Base-by-base conservation (phyloP, 2,888 invertebrate genomes). In the Phyto melanocephala region DNA sequence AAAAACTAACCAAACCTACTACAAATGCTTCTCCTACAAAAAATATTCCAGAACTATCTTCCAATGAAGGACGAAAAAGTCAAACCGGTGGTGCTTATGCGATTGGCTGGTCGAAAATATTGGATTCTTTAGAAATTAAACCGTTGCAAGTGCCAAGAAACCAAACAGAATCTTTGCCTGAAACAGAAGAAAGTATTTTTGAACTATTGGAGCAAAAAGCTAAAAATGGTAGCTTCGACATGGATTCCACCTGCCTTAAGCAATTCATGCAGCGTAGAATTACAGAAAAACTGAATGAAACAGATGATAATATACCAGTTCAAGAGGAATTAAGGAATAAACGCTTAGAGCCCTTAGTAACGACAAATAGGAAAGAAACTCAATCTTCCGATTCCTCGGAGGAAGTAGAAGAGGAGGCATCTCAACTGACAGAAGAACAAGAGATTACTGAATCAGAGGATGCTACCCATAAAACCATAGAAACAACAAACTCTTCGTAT, bases 121-220 rank as follows among this genome's bases (percentile, higher is more conserved):
- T 92, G 15, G 86, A 91, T 56, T 85, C 88, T 2, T 91, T 90
- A 65, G 92, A 92, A 42, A 86, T 90, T 2, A 86, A 88, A 50
- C 89, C 90, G 80, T 17, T 81, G 13, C 52, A 58, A 62, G 74
- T 74, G 37, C 82, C 72, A 40, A 65, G 72, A 28, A 60, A 50
- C 37, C 2, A 20, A 20, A 47, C 58, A 15, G 47, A 76, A 72
- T 37, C 17, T 33, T 37, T 77, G 10, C 60, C 78, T 2, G 20
- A 74, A 40, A 47, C 70, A 0, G 82, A 82, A 13, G 75, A 82
- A 83, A 93, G 93, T 80, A 93, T 96, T 87, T 97, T 97, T 91
- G 96, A 97, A 87, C 89, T 95, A 6, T 90, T 97, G 40, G 96
- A 97, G 90, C 93, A 94, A 86, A 95, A 95, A 89, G 95, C 95